Evolutionary conservation across 2,113 vertebrate genomes (phyloP).

Genomic region (Fregetta grallaria): DNA sequence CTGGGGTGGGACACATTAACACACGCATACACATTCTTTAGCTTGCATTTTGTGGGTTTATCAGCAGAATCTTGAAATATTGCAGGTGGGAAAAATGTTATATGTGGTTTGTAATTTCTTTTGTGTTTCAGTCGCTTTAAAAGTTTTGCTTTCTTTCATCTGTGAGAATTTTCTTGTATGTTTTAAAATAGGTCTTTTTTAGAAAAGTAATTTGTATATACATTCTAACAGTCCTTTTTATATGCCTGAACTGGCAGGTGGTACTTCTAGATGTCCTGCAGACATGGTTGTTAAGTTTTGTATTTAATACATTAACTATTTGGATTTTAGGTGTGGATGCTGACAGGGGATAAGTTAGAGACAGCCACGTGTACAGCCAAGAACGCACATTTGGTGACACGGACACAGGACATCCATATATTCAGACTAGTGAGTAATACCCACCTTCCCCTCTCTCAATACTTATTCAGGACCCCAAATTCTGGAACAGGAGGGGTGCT

Average conservation of each 20-base stretch:
- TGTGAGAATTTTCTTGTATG: neutral
- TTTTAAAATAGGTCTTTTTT: neutral
- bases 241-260: neutral
- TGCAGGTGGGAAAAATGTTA: slow-evolving; percentile 11
- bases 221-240: neutral
- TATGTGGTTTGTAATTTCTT: neutral
- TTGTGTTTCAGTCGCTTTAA: neutral
- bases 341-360: slow-evolving; percentile 96
- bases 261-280: neutral
- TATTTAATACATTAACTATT: neutral
- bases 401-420: slow-evolving; percentile 93
- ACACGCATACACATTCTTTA: neutral
- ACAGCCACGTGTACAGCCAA: slow-evolving; percentile 97
- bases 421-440: slow-evolving; percentile 86
- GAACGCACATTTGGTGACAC: slow-evolving; percentile 95
- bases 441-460: neutral
- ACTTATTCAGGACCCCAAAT: neutral
- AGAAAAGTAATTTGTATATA: neutral
- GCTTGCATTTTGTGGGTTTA: neutral
- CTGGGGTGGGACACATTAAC: slow-evolving; percentile 17
- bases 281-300: neutral
- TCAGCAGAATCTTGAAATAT: slow-evolving; percentile 31
- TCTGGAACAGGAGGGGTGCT: neutral
- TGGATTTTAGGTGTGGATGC: slow-evolving; percentile 92
- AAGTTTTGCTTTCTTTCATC: neutral